A percentile compares a stretch with the other conserved stretches of the same genome.
Conservation (phyloP, 2,797 vertebrate species). For the Oophaga sylvatica region DNA sequence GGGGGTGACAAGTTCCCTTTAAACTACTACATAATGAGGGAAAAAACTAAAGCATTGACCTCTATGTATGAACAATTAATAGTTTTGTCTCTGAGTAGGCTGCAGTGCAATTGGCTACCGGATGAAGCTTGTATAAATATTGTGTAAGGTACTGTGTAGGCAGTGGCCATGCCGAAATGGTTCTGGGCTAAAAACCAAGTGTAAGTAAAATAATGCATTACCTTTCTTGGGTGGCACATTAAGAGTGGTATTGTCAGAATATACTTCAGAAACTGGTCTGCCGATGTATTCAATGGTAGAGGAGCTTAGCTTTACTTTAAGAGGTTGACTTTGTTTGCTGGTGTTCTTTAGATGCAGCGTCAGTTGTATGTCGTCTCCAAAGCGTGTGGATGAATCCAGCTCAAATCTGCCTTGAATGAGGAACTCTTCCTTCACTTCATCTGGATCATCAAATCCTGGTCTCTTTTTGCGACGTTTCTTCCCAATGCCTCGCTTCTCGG, state of each 20-base stretch:
- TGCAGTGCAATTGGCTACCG: too few relatives aligned
- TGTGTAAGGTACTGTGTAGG: too few relatives aligned
- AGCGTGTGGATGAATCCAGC: constrained; percentile 63
- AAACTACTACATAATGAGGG: too few relatives aligned
- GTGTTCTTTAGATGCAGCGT: constrained; percentile 71
- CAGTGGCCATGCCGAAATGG: too few relatives aligned
- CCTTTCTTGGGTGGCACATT: constrained; percentile 73
- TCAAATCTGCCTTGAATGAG: constrained; percentile 74
- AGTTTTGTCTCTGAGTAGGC: too few relatives aligned
- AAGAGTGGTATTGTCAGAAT: constrained; percentile 69
- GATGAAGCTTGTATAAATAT: too few relatives aligned
- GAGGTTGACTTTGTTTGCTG: constrained; percentile 58
- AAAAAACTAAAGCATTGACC: too few relatives aligned
- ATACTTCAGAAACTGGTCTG: constrained; percentile 69
- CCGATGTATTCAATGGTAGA: constrained; percentile 78
- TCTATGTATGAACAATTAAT: too few relatives aligned
- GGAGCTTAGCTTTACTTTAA: constrained; percentile 67
- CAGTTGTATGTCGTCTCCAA: constrained; percentile 74
- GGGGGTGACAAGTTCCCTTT: too few relatives aligned
- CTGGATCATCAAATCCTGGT: neutral
- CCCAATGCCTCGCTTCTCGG: neutral
- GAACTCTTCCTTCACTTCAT: constrained; percentile 50
- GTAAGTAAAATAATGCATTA: constrained; percentile 60
- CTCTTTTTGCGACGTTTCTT: constrained; percentile 30
- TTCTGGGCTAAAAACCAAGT: neutral